A percentile compares a stretch with the other conserved stretches of the same genome.
Conservation (phyloP, 1,140 invertebrate genomes). For the Lineus longissimus region DNA sequence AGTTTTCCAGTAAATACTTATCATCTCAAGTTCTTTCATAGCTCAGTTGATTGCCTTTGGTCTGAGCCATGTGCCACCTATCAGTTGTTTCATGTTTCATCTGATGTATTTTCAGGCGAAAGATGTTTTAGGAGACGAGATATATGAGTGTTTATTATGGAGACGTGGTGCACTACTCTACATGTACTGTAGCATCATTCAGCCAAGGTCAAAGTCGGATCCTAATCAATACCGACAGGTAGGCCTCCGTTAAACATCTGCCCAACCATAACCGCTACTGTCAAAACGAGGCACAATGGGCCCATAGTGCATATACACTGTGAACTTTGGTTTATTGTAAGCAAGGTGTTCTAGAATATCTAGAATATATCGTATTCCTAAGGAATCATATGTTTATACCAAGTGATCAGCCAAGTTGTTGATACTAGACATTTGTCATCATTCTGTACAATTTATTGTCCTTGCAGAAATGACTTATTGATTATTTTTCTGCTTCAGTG, state of each 20-base stretch:
- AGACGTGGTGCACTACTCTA: constrained; percentile 41
- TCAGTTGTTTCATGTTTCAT: too few relatives aligned
- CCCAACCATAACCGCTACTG: too few relatives aligned
- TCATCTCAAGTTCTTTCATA: neutral
- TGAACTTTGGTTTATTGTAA: too few relatives aligned
- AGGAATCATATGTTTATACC: too few relatives aligned
- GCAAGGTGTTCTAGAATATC: too few relatives aligned
- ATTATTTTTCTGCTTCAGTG: neutral
- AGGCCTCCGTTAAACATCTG: too few relatives aligned
- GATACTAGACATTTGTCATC: neutral
- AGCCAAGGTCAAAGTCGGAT: neutral
- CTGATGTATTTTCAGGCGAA: too few relatives aligned
- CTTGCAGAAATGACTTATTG: neutral
- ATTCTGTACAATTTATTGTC: neutral
- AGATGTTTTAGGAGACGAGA: constrained; percentile 25
- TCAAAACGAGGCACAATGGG: too few relatives aligned
- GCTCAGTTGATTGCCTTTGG: neutral
- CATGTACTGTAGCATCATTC: constrained; percentile 39
- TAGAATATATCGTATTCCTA: too few relatives aligned
- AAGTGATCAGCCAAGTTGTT: too few relatives aligned
- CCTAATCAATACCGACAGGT: neutral
- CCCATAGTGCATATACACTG: too few relatives aligned
- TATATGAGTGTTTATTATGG: constrained; percentile 37
- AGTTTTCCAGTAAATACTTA: neutral
- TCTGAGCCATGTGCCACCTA: neutral